Percentiles rank a stretch among this genome's conserved stretches.
Conservation (phyloP, 2,113 vertebrate species). For the Benitochromis conjunctus region DNA sequence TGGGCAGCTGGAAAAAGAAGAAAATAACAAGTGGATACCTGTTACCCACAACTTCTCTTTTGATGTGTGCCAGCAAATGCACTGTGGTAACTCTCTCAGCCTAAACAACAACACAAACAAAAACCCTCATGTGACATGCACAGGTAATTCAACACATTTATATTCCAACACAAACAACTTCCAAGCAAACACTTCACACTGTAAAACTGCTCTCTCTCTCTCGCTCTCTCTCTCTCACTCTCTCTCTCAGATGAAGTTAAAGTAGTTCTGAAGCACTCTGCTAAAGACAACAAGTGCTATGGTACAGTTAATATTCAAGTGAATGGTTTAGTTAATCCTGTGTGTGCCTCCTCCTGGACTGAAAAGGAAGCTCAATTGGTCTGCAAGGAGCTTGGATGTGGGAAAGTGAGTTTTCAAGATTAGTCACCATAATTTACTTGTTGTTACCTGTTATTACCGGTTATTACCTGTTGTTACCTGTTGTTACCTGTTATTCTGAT, state of each 20-base stretch:
- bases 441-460: too few relatives aligned
- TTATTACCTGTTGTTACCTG: too few relatives aligned
- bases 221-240: not conserved
- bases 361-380: rapidly evolving
- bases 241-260: conserved; percentile 29
- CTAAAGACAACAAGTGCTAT: not conserved
- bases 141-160: conserved; percentile 30
- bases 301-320: not conserved
- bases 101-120: rapidly evolving
- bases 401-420: not conserved
- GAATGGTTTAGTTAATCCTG: rapidly evolving
- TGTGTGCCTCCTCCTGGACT: not conserved
- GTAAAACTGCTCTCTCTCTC: not conserved
- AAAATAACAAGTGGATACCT: rapidly evolving
- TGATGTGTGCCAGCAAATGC: conserved; percentile 28
- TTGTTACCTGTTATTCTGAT: not conserved
- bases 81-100: not conserved
- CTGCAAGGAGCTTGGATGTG: conserved; percentile 56
- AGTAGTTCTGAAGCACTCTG: not conserved
- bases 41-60: rapidly evolving
- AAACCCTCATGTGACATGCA: conserved; percentile 21
- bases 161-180: not conserved
- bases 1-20: conserved; percentile 2
- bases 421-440: not conserved
- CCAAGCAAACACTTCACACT: not conserved